Percentiles rank a stretch among this genome's conserved stretches.
Conservation (phyloP, 2,113 vertebrate species). For the Chionomys nivalis region DNA sequence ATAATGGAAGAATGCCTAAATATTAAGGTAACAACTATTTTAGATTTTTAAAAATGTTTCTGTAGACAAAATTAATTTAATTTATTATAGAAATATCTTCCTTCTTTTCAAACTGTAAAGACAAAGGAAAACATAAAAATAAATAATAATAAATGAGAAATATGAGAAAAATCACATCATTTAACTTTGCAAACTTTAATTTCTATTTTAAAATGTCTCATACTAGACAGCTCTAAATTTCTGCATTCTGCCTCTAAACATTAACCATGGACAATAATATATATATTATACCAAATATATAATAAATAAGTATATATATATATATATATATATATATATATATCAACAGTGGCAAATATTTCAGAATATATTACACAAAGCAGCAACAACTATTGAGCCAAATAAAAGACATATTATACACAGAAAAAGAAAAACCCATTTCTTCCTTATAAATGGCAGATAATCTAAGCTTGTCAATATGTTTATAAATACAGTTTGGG, state of each 20-base stretch:
- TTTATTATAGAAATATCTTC: constrained; percentile 39
- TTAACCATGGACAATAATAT: constrained; percentile 24
- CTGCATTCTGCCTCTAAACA: neutral
- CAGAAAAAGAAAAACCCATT: neutral
- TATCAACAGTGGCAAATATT: constrained; percentile 41
- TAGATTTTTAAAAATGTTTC: constrained; percentile 25
- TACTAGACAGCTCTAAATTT: constrained; percentile 29
- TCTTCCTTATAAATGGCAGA: neutral
- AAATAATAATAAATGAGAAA: constrained; percentile 23
- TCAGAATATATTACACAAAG: constrained; percentile 23
- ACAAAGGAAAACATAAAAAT: constrained; percentile 58
- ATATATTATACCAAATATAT: too few relatives aligned
- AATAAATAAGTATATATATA: neutral
- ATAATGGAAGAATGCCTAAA: neutral
- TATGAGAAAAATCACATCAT: constrained; percentile 27
- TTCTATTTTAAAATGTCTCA: constrained; percentile 21
- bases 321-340: neutral
- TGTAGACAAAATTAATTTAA: constrained; percentile 28
- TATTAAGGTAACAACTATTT: neutral
- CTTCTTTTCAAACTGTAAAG: constrained; percentile 36
- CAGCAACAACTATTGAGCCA: neutral
- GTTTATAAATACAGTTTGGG: neutral
- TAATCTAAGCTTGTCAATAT: constrained; percentile 2
- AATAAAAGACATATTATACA: constrained; percentile 26
- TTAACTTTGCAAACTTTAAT: constrained; percentile 40